Conservation (phyloP, 2,888 invertebrate species). For the Phaonia tiefii region DNA sequence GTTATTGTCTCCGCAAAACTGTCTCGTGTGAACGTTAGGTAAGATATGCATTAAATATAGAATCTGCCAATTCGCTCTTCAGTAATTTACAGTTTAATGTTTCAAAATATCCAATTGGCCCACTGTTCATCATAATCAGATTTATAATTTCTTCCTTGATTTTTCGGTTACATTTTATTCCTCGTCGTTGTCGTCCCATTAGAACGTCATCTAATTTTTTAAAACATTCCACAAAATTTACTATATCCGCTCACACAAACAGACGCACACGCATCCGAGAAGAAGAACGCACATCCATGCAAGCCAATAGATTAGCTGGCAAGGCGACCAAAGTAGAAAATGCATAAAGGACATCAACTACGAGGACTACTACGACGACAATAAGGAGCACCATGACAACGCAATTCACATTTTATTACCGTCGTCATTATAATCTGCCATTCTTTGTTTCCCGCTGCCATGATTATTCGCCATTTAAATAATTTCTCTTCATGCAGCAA, state of each 20-base stretch:
- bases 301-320: conserved; percentile 53
- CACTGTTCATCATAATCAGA: conserved; percentile 46
- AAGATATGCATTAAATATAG: too few species aligned
- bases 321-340: conserved; percentile 1
- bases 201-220: conserved; percentile 13
- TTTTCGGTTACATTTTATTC: conserved; percentile 52
- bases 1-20: too few species aligned
- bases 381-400: conserved; percentile 69
- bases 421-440: conserved; percentile 78
- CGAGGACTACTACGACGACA: conserved; percentile 52
- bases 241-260: conserved; percentile 44
- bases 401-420: conserved; percentile 77
- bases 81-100: too few species aligned
- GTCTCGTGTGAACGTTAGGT: too few species aligned
- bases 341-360: conserved; percentile 12
- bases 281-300: conserved; percentile 11
- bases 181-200: neutral
- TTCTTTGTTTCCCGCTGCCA: conserved; percentile 76
- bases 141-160: conserved; percentile 58
- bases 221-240: conserved; percentile 64
- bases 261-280: conserved; percentile 15
- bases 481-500: conserved; percentile 75
- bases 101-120: conserved; percentile 1
- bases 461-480: conserved; percentile 80
- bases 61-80: too few species aligned